phyloP scores from a whole-genome alignment of 2,888 invertebrate genomes.

The Alviniconcha strummeri region DNA sequence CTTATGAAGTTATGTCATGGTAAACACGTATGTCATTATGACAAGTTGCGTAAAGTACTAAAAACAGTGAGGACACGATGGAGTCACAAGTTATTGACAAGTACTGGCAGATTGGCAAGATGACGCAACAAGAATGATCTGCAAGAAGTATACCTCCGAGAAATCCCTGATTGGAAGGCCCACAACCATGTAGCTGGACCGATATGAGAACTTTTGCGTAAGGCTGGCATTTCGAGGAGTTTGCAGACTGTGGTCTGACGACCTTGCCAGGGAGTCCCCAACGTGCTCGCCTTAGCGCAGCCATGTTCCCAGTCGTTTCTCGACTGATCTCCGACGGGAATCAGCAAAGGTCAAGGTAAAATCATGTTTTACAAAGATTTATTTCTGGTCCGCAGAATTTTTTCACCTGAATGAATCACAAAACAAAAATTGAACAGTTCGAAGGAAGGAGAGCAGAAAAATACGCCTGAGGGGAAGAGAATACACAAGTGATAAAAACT shows the following conservation, averaged over 20 bases:
- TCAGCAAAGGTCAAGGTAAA: conserved; percentile 5
- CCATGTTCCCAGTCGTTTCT: conserved; percentile 34
- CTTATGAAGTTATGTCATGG: too few relatives aligned
- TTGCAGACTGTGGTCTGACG: conserved; percentile 35
- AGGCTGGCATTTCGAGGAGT: not conserved
- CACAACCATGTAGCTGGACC: not conserved
- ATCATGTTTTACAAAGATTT: not conserved
- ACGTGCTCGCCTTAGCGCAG: conserved; percentile 44
- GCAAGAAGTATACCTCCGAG: not conserved
- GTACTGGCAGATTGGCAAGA: too few relatives aligned
- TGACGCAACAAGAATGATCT: not conserved
- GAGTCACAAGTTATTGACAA: too few relatives aligned
- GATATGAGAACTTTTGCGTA: not conserved
- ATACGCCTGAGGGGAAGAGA: too few relatives aligned
- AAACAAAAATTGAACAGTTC: too few relatives aligned
- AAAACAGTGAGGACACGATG: too few relatives aligned
- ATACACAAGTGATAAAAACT: too few relatives aligned
- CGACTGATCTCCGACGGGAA: not conserved
- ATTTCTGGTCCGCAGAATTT: too few relatives aligned
- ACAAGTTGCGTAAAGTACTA: too few relatives aligned
- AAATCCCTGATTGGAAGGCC: conserved; percentile 5
- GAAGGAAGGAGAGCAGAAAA: too few relatives aligned
- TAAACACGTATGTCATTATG: too few relatives aligned
- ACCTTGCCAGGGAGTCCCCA: conserved; percentile 42
- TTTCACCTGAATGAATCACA: too few relatives aligned